Evolutionary conservation across 2,888 invertebrate species (phyloP).

Genomic region (Candidula unifasciata): DNA sequence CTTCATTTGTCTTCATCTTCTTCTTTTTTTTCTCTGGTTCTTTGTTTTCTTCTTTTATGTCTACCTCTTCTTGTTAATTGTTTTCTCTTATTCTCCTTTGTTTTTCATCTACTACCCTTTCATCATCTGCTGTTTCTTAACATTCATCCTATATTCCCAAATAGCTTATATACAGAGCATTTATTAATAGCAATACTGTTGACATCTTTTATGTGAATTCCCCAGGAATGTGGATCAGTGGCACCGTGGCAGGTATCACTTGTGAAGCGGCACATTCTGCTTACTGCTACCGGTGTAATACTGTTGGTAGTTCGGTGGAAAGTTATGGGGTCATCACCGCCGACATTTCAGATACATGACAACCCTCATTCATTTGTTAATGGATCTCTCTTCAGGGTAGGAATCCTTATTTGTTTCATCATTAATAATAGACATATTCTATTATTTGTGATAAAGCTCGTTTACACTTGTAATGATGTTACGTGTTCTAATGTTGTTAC

Average conservation of each 20-base stretch:
- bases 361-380: conserved; percentile 93
- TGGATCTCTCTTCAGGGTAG: conserved; percentile 83
- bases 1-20: neutral
- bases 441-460: too few species aligned
- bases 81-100: neutral
- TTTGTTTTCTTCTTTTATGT: neutral
- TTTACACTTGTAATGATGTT: too few species aligned
- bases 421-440: too few species aligned
- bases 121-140: too few species aligned
- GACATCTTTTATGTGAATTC: neutral
- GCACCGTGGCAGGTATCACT: conserved; percentile 62
- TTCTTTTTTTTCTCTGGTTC: too few species aligned
- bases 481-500: too few species aligned
- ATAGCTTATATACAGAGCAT: too few species aligned
- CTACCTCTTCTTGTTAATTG: too few species aligned
- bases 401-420: conserved; percentile 56
- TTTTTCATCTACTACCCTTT: too few species aligned
- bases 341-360: conserved; percentile 88
- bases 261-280: conserved; percentile 80
- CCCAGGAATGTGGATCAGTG: neutral
- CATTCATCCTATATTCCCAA: too few species aligned
- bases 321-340: conserved; percentile 87
- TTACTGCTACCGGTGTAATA: conserved; percentile 80
- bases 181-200: too few species aligned
- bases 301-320: conserved; percentile 84